Base-by-base conservation (phyloP, 2,888 invertebrate genomes). In the Mythimna loreyi region DNA sequence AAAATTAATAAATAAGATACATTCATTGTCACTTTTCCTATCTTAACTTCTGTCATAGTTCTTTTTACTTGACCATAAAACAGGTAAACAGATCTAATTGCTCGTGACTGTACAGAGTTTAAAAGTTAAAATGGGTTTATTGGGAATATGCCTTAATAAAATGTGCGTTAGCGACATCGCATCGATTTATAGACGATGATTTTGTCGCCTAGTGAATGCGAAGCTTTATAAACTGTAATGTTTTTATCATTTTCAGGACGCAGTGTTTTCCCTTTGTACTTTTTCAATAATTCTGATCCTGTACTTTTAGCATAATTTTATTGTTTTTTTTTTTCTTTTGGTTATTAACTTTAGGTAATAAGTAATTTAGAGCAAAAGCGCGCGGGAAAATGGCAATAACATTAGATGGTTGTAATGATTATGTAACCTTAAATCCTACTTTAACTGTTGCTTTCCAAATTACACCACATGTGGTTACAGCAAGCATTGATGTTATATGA, bases 161-260 rank as follows among this genome's bases (percentile, higher is more conserved):
- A 55, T 56, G 21, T 21, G 8, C 21, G 7, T 33, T 33, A 21
- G 21, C 21, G 16, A 16, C 33, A 33, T 33, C 1, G 33, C 55
- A 30, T 21, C 21, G 7, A n/a, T 6, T 62, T 19, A 13, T 8
- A 23, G 11, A 28, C 9, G 36, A 66, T 19, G 4, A n/a, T 23
- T 43, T 67, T 67, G 72, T 59, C 43, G 55, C 75, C 58, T 72
- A 65, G 70, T 75, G 72, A 11, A 49, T 28, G 47, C n/a, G 62
- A 23, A 67, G 21, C 53, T 9, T 11, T 25, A 19, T 56, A 60
- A 28, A 47, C 16, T 30, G 52, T 67, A 67, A 67, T 67, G 43
- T 30, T 67, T 66, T 43, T 33, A 66, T 66, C 30, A 66, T 66
- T 66, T 66, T 52, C 66, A 23, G 50, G 23, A 52, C 30, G 30